Conservation (phyloP, 2,113 vertebrate genomes). For the Puma concolor region DNA sequence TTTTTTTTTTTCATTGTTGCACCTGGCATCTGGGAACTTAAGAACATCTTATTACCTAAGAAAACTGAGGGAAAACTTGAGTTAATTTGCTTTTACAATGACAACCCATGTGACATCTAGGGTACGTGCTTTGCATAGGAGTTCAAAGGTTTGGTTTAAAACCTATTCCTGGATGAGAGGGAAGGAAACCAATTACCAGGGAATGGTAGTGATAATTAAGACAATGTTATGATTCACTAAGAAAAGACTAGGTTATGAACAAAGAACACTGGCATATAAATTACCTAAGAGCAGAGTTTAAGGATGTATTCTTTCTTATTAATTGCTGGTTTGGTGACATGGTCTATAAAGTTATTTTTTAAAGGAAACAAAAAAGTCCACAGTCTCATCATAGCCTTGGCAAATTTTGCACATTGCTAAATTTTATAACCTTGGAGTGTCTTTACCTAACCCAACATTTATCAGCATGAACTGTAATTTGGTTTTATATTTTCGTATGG, state of each 20-base stretch:
- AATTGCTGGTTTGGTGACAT: constrained; percentile 77
- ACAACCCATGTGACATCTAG: not conserved
- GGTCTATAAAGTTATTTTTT: constrained; percentile 72
- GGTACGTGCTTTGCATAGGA: not conserved
- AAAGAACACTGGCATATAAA: constrained; percentile 79
- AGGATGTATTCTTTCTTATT: constrained; percentile 78
- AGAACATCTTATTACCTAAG: constrained; percentile 43
- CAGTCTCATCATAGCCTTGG: constrained; percentile 65
- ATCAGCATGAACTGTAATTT: constrained; percentile 80
- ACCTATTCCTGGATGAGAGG: constrained; percentile 47
- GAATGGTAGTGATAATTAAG: constrained; percentile 74
- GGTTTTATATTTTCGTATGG: constrained; percentile 81
- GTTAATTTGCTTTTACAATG: constrained; percentile 57
- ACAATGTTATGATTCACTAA: constrained; percentile 81
- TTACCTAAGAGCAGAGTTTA: constrained; percentile 79
- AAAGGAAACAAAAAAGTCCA: constrained; percentile 70
- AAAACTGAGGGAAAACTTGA: constrained; percentile 12
- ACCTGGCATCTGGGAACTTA: constrained; percentile 8
- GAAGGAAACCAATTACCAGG: constrained; percentile 71
- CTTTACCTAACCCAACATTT: constrained; percentile 74
- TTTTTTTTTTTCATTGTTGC: not conserved
- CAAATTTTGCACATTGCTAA: constrained; percentile 71
- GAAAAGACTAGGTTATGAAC: constrained; percentile 81
- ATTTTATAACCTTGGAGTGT: constrained; percentile 76
- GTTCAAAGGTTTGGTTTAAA: constrained; percentile 77